Base-by-base conservation (phyloP, 2,888 invertebrate genomes). In the Drosophila diplacantha region DNA sequence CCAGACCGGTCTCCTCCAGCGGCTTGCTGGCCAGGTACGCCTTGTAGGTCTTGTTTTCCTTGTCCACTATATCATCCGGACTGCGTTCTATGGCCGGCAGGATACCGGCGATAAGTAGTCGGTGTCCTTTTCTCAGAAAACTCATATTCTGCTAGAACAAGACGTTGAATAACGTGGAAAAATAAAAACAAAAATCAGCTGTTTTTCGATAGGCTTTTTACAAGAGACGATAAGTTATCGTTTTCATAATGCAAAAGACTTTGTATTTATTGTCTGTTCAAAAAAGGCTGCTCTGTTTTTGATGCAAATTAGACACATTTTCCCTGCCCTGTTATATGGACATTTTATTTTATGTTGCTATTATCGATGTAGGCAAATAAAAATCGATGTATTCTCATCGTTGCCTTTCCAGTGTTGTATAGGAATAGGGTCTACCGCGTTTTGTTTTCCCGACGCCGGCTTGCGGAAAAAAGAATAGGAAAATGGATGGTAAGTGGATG, bases 41-140 rank as follows among this genome's bases (percentile, higher is more conserved):
- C 72, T 83, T 83, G 73, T 87, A 87, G 0, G 87, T 87, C 51
- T 77, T 83, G 24, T 60, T 84, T 3, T 86, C 85, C 47, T 86
- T 86, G 35, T 69, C 63, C 14, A 82, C 65, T 9, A 77, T 51
- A 24, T 81, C 75, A 55, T 85, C 82, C 38, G 68, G 18, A 11
- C 52, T 14, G 11, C 58, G 55, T 29, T 71, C 73, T 9, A 79
- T 53, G 35, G 69, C 64, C 8, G 86, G 85, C n/a, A 87, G 9
- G n/a, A 85, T 52, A 11, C 83, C 85, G 8, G 81, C 79, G 14
- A 86, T 50, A 4, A 87, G 24, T 29, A 85, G 55, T 51, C 83
- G 74, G 5, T 81, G 64, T 14, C 76, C 60, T 51, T 65, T 73
- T 43, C 50, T 68, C 16, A 85, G 47, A 26, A 83, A 71, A 63